These are phyloP conservation scores for Xiphophorus birchmanni DNA, from an alignment of 2,797 vertebrate genomes.

Conservation along the genomic window DNA sequence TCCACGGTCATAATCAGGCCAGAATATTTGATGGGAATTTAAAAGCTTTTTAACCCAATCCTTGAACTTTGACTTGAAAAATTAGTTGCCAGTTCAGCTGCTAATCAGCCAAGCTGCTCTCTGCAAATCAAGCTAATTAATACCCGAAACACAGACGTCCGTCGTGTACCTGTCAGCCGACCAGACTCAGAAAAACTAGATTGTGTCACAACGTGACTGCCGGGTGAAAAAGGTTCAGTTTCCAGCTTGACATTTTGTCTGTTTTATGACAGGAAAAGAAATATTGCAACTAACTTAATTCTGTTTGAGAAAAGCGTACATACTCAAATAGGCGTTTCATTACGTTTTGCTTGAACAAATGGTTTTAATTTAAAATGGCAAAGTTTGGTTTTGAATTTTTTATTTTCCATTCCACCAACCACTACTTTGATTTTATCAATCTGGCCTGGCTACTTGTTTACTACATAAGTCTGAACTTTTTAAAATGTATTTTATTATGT, in stretches of 20 bases:
- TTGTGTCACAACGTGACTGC: not conserved
- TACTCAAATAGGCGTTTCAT: not conserved
- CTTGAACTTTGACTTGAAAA: not conserved
- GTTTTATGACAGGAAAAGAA: not conserved
- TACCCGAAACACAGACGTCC: not conserved
- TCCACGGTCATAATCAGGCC: not conserved
- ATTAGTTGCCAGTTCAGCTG: not conserved
- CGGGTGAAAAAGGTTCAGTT: not conserved
- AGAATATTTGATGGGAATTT: not conserved
- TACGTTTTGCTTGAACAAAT: not conserved
- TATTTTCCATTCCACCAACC: not conserved
- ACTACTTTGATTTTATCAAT: not conserved
- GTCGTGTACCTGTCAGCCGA: not conserved
- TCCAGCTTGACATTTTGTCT: not conserved
- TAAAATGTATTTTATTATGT: too few species aligned
- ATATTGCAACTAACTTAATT: not conserved
- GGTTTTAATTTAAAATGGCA: not conserved
- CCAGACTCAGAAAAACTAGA: not conserved
- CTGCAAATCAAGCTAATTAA: constrained; percentile 4
- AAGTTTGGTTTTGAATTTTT: not conserved
- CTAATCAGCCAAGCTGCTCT: not conserved
- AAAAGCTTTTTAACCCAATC: not conserved
- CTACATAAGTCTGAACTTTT: not conserved
- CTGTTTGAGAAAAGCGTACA: not conserved
- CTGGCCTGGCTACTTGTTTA: not conserved